Conservation (phyloP, 2,113 vertebrate species). For the Nerophis ophidion region DNA sequence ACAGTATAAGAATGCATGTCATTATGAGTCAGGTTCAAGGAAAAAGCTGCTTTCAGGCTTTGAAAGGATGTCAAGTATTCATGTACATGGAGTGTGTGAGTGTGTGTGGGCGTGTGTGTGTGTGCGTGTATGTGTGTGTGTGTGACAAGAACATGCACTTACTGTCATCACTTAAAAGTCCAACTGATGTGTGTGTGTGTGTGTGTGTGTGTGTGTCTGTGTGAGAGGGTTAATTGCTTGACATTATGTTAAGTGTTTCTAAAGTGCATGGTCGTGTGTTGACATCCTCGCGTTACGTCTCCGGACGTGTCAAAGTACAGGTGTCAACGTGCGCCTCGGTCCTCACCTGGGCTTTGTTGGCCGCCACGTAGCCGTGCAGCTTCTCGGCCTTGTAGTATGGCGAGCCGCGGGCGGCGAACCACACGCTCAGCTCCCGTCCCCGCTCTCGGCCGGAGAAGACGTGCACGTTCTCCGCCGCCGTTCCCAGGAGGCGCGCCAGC, state of each 20-base stretch:
- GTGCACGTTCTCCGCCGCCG: constrained; percentile 65
- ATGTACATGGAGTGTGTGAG: constrained; percentile 6
- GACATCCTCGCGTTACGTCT: background rate
- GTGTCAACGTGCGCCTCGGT: background rate
- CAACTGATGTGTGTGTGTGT: background rate
- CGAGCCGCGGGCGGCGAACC: constrained; percentile 77
- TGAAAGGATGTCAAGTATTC: constrained; percentile 53
- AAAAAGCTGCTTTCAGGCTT: constrained; percentile 30
- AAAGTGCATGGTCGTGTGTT: background rate
- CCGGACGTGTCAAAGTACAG: background rate
- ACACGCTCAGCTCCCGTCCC: constrained; percentile 63
- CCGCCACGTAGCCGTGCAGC: constrained; percentile 77
- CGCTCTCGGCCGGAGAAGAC: constrained; percentile 72
- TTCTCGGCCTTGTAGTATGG: constrained; percentile 78
- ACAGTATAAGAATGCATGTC: background rate
- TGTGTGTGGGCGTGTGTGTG: constrained; percentile 8
- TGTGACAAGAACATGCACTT: constrained; percentile 2
- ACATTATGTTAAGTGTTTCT: background rate
- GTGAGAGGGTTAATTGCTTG: constrained; percentile 7
- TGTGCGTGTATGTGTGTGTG: constrained; percentile 3
- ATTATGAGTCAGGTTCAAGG: constrained; percentile 12
- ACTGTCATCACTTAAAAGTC: background rate
- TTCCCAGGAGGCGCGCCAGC: constrained; percentile 74
- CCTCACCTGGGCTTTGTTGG: constrained; percentile 72
- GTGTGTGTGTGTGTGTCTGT: background rate